phyloP scores from a whole-genome alignment of 92 coral and sea anemone species.

The Heliopora coerulea region DNA sequence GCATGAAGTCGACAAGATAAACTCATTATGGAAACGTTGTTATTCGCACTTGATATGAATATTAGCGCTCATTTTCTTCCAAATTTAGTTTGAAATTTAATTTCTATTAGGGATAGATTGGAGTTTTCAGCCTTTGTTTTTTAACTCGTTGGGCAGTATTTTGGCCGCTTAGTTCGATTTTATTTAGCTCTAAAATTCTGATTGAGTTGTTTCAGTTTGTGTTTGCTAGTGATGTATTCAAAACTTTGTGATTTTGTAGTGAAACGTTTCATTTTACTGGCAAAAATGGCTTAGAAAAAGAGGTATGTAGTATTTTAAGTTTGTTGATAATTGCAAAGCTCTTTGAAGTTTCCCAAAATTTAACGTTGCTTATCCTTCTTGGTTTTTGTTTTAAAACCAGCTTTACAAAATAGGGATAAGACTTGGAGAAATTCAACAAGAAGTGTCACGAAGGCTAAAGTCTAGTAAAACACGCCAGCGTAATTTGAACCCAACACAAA shows the following conservation, averaged over 20 bases:
- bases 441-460: constrained; percentile 48
- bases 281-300: constrained; percentile 21
- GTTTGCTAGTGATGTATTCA: not conserved
- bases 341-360: not conserved
- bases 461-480: not conserved
- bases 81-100: too few species aligned
- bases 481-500: not conserved
- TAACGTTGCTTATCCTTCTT: not conserved
- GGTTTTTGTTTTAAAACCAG: constrained; percentile 36
- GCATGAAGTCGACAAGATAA: not conserved
- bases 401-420: constrained; percentile 83
- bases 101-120: too few species aligned
- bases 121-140: too few species aligned
- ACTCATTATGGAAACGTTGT: too few species aligned
- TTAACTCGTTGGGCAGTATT: too few species aligned
- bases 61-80: too few species aligned
- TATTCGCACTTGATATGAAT: too few species aligned
- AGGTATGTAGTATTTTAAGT: not conserved
- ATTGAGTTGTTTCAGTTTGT: not conserved
- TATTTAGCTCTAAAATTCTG: not conserved
- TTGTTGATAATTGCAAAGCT: not conserved
- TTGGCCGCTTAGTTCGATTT: too few species aligned
- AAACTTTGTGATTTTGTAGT: not conserved
- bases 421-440: constrained; percentile 80
- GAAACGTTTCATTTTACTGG: constrained; percentile 10